phyloP scores from a whole-genome alignment of 2,888 invertebrate genomes.

The Thelaira solivaga region DNA sequence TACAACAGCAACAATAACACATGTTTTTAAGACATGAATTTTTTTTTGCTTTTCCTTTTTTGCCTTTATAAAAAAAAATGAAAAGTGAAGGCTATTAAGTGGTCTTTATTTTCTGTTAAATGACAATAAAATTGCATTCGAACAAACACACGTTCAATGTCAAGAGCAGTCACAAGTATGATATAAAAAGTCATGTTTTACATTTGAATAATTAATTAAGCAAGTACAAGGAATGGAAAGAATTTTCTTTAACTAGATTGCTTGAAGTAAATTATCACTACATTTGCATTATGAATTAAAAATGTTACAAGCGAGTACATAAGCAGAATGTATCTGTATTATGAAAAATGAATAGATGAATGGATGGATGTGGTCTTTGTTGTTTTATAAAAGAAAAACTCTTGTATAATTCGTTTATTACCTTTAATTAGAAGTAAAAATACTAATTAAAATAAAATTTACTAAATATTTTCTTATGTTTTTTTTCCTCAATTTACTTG shows the following conservation, averaged over 20 bases:
- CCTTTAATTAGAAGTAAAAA: too few species aligned
- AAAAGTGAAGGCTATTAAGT: slow-evolving; percentile 26
- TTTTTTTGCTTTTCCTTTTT: background rate
- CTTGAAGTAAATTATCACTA: background rate
- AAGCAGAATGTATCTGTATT: background rate
- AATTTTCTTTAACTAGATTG: background rate
- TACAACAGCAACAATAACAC: background rate
- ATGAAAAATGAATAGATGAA: background rate
- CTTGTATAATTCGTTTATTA: too few species aligned
- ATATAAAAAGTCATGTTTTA: slow-evolving; percentile 16
- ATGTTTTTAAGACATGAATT: slow-evolving; percentile 4
- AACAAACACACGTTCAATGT: slow-evolving; percentile 28
- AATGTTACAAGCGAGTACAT: too few species aligned
- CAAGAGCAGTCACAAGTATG: slow-evolving; percentile 37
- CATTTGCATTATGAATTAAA: background rate
- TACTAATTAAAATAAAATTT: too few species aligned
- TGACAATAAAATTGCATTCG: slow-evolving; percentile 34
- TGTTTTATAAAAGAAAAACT: too few species aligned
- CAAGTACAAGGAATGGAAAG: background rate
- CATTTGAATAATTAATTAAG: slow-evolving; percentile 39
- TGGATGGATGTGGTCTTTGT: too few species aligned
- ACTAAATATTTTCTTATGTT: too few species aligned
- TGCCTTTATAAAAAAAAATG: slow-evolving; percentile 18
- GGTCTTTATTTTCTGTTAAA: slow-evolving; percentile 36
- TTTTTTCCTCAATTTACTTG: background rate